Conservation (phyloP, 2,797 vertebrate genomes). For the Sciurus carolinensis region DNA sequence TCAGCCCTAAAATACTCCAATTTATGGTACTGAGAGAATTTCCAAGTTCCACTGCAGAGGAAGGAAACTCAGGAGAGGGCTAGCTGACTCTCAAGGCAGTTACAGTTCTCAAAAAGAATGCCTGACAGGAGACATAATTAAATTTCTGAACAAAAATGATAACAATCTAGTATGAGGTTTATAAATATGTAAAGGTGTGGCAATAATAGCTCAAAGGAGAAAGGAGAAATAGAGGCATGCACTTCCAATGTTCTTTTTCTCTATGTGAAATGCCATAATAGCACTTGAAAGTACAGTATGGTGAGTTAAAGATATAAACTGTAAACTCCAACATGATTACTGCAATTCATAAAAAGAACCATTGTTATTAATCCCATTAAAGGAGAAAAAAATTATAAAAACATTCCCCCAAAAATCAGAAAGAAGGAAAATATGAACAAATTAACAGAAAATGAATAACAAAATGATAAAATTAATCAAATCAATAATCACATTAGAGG, state of each 20-base stretch:
- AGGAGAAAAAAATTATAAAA: not conserved
- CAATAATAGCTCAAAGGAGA: not conserved
- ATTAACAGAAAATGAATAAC: not conserved
- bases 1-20: not conserved
- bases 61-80: not conserved
- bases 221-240: not conserved
- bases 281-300: not conserved
- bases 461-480: not conserved
- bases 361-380: not conserved
- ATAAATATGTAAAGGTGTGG: not conserved
- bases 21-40: not conserved
- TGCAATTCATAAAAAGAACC: not conserved
- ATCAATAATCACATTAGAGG: not conserved
- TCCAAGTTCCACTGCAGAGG: not conserved
- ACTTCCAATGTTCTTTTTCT: not conserved
- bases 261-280: not conserved
- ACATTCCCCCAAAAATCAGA: not conserved
- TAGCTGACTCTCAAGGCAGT: not conserved
- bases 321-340: not conserved
- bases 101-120: constrained; percentile 2
- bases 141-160: not conserved
- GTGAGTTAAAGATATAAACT: not conserved
- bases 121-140: not conserved
- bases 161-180: not conserved
- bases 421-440: not conserved